Evolutionary conservation across 2,888 invertebrate species (phyloP).

Genomic region (Drosophila pegasa): DNA sequence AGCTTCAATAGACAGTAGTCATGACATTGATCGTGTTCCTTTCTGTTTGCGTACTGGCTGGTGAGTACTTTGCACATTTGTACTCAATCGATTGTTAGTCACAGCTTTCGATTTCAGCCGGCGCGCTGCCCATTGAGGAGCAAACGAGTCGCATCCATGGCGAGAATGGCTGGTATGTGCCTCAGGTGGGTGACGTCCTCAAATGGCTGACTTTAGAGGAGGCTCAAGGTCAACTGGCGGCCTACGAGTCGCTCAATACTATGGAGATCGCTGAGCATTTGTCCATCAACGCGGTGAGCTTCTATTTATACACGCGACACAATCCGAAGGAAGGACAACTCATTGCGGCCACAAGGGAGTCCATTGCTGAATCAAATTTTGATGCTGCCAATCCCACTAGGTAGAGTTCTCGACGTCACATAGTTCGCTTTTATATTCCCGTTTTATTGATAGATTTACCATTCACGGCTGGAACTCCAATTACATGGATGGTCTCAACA

Average conservation of each 20-base stretch:
- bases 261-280: slow-evolving; percentile 28
- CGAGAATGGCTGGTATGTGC: slow-evolving; percentile 71
- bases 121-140: slow-evolving; percentile 53
- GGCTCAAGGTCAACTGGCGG: slow-evolving; percentile 34
- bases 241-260: slow-evolving; percentile 42
- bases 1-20: slow-evolving; percentile 31
- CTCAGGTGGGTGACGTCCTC: slow-evolving; percentile 46
- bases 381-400: slow-evolving; percentile 57
- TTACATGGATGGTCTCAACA: slow-evolving; percentile 84
- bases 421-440: neutral
- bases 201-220: slow-evolving; percentile 58
- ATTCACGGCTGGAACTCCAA: slow-evolving; percentile 88
- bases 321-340: slow-evolving; percentile 59
- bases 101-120: slow-evolving; percentile 17
- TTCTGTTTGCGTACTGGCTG: slow-evolving; percentile 48
- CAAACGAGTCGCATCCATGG: slow-evolving; percentile 44
- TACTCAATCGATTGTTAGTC: too few species aligned
- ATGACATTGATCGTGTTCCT: slow-evolving; percentile 57
- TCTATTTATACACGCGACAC: slow-evolving; percentile 70
- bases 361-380: slow-evolving; percentile 60
- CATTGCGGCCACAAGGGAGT: slow-evolving; percentile 44
- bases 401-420: slow-evolving; percentile 14
- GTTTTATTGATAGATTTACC: slow-evolving; percentile 73
- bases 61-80: slow-evolving; percentile 45
- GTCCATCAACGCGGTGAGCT: slow-evolving; percentile 61